Conservation (phyloP, 2,797 vertebrate genomes). For the Malacoraja senta region DNA sequence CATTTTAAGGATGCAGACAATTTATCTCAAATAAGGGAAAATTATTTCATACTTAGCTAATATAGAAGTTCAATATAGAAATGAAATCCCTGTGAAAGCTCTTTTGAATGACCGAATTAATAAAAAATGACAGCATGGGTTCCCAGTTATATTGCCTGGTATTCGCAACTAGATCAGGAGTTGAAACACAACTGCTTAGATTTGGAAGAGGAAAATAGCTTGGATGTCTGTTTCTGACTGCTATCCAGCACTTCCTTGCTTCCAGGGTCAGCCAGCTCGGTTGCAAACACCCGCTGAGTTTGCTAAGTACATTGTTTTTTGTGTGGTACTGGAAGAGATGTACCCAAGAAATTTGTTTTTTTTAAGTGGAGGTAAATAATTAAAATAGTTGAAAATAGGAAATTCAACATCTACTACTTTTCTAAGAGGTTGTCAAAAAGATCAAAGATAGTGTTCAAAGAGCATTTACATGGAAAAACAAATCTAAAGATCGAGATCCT, state of each 20-base stretch:
- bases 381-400: neutral
- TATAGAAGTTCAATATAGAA: neutral
- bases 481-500: neutral
- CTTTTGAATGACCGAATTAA: conserved; percentile 27
- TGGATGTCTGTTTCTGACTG: neutral
- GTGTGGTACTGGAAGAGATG: neutral
- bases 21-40: neutral
- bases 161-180: neutral
- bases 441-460: neutral
- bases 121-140: neutral
- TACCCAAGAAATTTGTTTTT: neutral
- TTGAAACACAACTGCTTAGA: conserved; percentile 38
- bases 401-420: neutral
- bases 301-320: neutral
- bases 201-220: conserved; percentile 47
- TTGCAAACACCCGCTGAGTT: neutral
- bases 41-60: neutral
- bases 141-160: neutral
- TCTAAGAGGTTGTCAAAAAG: neutral
- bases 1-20: neutral
- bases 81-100: neutral
- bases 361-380: neutral
- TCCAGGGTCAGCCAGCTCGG: neutral
- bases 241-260: neutral
- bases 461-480: neutral